Base-by-base conservation (phyloP, 2,888 invertebrate species). In the Copidosoma aretas region DNA sequence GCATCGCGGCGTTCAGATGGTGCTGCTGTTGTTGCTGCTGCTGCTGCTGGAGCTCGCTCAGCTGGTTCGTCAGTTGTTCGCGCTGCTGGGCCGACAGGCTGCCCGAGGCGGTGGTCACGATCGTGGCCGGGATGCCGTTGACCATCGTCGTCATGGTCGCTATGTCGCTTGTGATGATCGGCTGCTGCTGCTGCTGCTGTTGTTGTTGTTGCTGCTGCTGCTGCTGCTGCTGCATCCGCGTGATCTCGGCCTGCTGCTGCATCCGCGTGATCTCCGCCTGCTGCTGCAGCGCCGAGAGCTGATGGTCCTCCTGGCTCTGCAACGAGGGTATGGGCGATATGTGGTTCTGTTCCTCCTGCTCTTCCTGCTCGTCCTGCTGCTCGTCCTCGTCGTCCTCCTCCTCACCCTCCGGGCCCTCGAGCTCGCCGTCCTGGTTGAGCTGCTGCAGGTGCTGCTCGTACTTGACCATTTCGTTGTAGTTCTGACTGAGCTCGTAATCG, bases 371-470 rank as follows among this genome's bases (percentile, higher is more conserved):
- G 14, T 62, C 65, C 8, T 60, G 54, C 1, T 63, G 43, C 39
- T 67, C 41, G 21, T 65, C 51, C 1, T 61, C 52, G 15, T 58
- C 39, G 1, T 46, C 54, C 19, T 71, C 68, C 12, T 67, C 67
- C 14, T 64, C 67, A 68, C 12, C 66, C 69, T 51, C 67, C 68
- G 17, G 69, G 67, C 12, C 58, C 1, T 67, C 67, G 24, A 70
- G 52, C 0, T 56, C 60, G 0, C 22, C 57, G 10, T 17, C 54
- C 14, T 64, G 65, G 0, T 15, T 1, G 21, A 58, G 25, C 12
- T 67, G 60, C 5, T 70, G 64, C n/a, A 63, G 24, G 0, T 68
- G 67, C 53, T 70, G 67, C 41, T 72, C 72, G 43, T 60, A 72
- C 57, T 72, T 72, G 10, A 72, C 51, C 58, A 70, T 57, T 22